Conservation (phyloP, 2,797 vertebrate species). For the Distichodus sexfasciatus region DNA sequence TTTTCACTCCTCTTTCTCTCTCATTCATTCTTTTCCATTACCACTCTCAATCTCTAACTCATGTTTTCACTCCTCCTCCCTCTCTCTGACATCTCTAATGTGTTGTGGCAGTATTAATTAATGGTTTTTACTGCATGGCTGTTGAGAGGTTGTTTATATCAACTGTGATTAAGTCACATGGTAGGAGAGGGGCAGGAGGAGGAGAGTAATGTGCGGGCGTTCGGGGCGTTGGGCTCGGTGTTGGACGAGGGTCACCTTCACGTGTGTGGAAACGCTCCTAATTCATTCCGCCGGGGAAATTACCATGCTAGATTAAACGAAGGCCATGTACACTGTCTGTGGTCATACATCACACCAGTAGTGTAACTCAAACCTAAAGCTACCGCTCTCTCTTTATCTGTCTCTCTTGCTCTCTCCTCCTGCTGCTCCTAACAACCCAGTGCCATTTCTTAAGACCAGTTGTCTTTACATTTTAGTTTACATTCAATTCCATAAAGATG, state of each 20-base stretch:
- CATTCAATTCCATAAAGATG: too few species aligned
- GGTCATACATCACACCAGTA: conserved; percentile 53
- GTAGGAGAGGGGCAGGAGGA: conserved; percentile 34
- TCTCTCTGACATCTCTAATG: conserved; percentile 72
- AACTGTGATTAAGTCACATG: conserved; percentile 73
- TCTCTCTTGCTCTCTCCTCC: too few species aligned
- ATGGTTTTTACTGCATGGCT: conserved; percentile 73
- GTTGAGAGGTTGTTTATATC: conserved; percentile 70
- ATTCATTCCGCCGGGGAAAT: conserved; percentile 67
- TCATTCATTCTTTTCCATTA: too few species aligned
- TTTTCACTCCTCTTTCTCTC: conserved; percentile 52
- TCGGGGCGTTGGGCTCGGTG: conserved; percentile 68
- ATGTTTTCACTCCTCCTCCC: conserved; percentile 16
- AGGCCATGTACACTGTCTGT: conserved; percentile 51
- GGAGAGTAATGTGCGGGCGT: conserved; percentile 77
- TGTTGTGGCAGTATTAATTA: conserved; percentile 87
- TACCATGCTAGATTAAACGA: conserved; percentile 67
- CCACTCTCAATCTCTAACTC: conserved; percentile 38
- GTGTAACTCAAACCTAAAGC: conserved; percentile 7
- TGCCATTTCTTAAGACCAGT: too few species aligned
- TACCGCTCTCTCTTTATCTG: neutral
- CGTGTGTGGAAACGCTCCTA: conserved; percentile 75
- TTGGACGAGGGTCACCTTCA: conserved; percentile 82
- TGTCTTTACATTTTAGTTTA: too few species aligned
- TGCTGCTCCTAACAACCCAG: too few species aligned